Evolutionary conservation across 2,797 vertebrate species (phyloP).

Genomic region (Melanotaenia nigrans): DNA sequence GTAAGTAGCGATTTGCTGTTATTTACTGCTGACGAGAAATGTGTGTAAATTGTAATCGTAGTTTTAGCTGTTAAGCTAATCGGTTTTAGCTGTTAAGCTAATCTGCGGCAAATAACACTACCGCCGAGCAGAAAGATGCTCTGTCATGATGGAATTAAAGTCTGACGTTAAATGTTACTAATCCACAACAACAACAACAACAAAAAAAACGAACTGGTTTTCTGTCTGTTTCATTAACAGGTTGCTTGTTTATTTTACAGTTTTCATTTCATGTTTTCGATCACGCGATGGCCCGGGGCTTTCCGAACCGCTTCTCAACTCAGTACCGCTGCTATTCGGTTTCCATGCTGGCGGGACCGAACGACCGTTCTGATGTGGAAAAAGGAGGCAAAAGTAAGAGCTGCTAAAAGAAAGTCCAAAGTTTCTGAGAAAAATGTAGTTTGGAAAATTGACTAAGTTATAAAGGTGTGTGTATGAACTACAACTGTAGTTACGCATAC

Average conservation of each 20-base stretch:
- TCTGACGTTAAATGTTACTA: fast-evolving
- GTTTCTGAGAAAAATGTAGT: background rate
- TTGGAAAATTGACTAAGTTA: background rate
- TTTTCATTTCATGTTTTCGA: constrained; percentile 87
- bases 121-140: constrained; percentile 62
- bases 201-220: fast-evolving
- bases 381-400: constrained; percentile 97
- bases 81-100: constrained; percentile 7
- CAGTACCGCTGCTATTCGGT: constrained; percentile 99
- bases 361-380: constrained; percentile 98
- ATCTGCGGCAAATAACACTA: constrained; percentile 38
- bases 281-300: constrained; percentile 92
- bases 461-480: too few species aligned
- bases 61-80: constrained; percentile 12
- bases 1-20: constrained; percentile 43
- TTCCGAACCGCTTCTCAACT: constrained; percentile 97
- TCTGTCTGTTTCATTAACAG: background rate
- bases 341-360: constrained; percentile 97
- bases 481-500: too few species aligned
- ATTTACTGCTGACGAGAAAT: background rate
- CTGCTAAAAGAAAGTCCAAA: background rate
- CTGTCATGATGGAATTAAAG: constrained; percentile 58
- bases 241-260: constrained; percentile 53
- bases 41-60: background rate
- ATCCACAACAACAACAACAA: background rate